A percentile compares a stretch with the other conserved stretches of the same genome.
Conservation (phyloP, 2,888 invertebrate genomes). For the Fragum fragum region DNA sequence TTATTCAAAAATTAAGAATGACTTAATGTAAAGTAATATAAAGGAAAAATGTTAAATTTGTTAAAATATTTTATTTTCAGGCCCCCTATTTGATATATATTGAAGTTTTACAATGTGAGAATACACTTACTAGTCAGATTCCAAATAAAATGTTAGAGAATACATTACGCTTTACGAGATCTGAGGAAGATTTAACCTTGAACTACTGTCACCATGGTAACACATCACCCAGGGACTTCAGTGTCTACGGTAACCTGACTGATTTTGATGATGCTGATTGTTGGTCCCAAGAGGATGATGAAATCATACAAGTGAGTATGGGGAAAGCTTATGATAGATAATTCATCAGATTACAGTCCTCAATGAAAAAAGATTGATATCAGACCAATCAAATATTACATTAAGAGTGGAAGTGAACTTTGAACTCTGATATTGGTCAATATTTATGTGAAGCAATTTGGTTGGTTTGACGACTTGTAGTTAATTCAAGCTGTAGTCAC, state of each 20-base stretch:
- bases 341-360: too few species aligned
- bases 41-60: too few species aligned
- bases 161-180: slow-evolving; percentile 94
- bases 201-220: slow-evolving; percentile 61
- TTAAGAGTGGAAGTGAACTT: too few species aligned
- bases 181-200: slow-evolving; percentile 94
- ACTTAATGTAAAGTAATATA: too few species aligned
- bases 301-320: slow-evolving; percentile 91
- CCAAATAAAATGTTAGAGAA: slow-evolving; percentile 92
- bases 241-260: slow-evolving; percentile 75
- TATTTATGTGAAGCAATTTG: too few species aligned
- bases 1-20: too few species aligned
- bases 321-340: too few species aligned
- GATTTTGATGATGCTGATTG: slow-evolving; percentile 89
- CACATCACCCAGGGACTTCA: slow-evolving; percentile 81
- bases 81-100: slow-evolving; percentile 99
- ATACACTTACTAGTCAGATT: slow-evolving; percentile 93
- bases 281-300: slow-evolving; percentile 99
- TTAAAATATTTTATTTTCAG: slow-evolving; percentile 86
- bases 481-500: too few species aligned
- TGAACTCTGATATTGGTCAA: too few species aligned
- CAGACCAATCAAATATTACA: too few species aligned
- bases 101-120: slow-evolving; percentile 96
- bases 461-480: too few species aligned
- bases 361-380: too few species aligned